Evolutionary conservation across 2,797 vertebrate genomes (phyloP), one percentile per base, ranked within the genome.

Genomic region (Oophaga sylvatica): DNA sequence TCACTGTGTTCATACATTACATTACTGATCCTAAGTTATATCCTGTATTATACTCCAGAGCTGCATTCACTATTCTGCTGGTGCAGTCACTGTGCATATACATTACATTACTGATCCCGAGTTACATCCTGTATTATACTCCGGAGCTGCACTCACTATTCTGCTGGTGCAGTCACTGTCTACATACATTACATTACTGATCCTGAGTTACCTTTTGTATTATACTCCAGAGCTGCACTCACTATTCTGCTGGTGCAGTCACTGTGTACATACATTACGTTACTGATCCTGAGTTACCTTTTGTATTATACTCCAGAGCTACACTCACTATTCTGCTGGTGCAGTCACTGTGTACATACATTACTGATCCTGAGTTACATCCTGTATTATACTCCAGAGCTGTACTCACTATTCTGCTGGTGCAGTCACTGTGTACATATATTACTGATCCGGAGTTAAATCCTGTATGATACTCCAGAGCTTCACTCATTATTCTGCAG

Each of bases 241-340:
- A 41, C 70, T 73, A 73, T 73, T 73, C 35, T 45, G 17, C 31
- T 73, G 70, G n/a, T 73, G 29, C 35, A 73, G 35, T 73, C 35
- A 68, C 65, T 68, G 65, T 68, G 65, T 68, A 68, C 65, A 68
- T 68, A 68, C 26, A 68, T n/a, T n/a, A n/a, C n/a, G n/a, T 68
- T 29, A 68, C 65, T 26, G n/a, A 67, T 53, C 48, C 48, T 0
- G 48, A 53, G 7, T 53, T 11, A 53, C n/a, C n/a, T n/a, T n/a
- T n/a, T n/a, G 41, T 53, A n/a, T 75, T 75, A 75, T 75, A 75
- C 20, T 6, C 71, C 41, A 53, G 35, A 53, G 71, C 71, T 75
- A 41, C 41, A 75, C 20, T 75, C 20, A 68, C 67, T 68, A 68
- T 31, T 68, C 67, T 68, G 67, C 67, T 68, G 29, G 67, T 68